Percentiles rank a stretch among this genome's conserved stretches.
Evolutionary conservation across 2,797 vertebrate species (phyloP).

Genomic region (Phoebastria nigripes): DNA sequence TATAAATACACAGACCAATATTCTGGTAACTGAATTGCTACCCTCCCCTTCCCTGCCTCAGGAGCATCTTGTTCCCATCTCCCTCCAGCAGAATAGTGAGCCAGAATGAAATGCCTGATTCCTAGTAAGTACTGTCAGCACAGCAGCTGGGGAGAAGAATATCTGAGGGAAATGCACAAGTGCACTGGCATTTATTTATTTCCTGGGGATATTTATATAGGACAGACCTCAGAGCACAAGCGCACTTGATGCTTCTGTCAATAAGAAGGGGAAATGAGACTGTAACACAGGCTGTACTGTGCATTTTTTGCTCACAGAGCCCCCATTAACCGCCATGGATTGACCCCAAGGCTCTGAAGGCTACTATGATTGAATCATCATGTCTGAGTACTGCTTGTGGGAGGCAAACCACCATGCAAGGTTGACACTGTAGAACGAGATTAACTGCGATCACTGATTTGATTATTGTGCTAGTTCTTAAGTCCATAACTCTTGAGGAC

Average conservation of each 20-base stretch:
- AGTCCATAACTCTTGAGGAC: neutral
- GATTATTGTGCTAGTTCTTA: neutral
- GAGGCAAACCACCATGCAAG: neutral
- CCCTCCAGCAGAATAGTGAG: conserved; percentile 54
- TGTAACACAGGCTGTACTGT: neutral
- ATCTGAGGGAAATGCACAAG: conserved; percentile 65
- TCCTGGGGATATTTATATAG: conserved; percentile 72
- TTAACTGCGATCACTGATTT: neutral
- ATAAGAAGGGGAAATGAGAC: conserved; percentile 48
- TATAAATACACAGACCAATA: conserved; percentile 55
- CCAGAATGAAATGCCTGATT: conserved; percentile 59
- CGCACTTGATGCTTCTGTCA: conserved; percentile 56
- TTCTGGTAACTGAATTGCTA: conserved; percentile 24
- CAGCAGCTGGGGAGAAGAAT: conserved; percentile 67
- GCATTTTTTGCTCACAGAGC: neutral
- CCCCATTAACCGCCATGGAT: neutral
- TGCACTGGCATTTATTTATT: conserved; percentile 70
- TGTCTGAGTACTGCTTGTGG: neutral
- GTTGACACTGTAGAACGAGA: neutral
- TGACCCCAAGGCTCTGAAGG: conserved; percentile 1
- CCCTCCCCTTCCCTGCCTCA: conserved; percentile 32
- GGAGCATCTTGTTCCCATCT: conserved; percentile 66
- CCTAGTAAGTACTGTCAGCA: conserved; percentile 62
- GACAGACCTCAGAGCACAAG: conserved; percentile 67
- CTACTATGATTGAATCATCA: neutral